Evolutionary conservation across 2,797 vertebrate species (phyloP), one percentile per base, ranked within the genome.

Genomic region (Mormyrops boulengeri): DNA sequence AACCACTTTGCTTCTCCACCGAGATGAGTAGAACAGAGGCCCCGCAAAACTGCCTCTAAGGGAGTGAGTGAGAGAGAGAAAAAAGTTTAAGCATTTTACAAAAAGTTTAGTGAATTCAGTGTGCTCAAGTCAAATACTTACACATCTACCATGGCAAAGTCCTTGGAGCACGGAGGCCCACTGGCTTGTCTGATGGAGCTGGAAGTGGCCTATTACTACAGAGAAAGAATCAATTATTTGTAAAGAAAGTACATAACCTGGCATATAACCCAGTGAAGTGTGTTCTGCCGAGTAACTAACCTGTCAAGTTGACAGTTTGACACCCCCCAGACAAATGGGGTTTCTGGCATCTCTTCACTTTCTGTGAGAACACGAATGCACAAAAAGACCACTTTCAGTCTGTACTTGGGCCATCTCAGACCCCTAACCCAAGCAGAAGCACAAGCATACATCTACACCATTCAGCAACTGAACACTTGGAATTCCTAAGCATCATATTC

Each of bases 131-230:
- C 87, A 85, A 50, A 91, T 11, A 52, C 30, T 52, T n/a, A 87
- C 85, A 52, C 50, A 87, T 52, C 49, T 92, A 94, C 97, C 95
- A 96, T 0, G 97, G 97, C 73, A 97, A 90, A 77, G 93, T 94
- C 87, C 92, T 95, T 22, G 97, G 97, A 8, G 92, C 90, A 53
- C 96, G 93, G 57, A 95, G 92, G 0, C 73, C 73, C 38, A 8
- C 73, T 8, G 73, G 73, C 38, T 19, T 80, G 73, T 80, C 73
- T 8, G 73, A 80, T 7, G 41, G 38, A 44, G 38, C 14, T 9
- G 73, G 90, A 92, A 52, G 93, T 90, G 19, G 92, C 92, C 38
- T 95, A 93, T 89, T 92, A 94, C 90, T 73, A 50, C 1, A 26
- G 55, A 69, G 41, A 22, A 41, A 3, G 26, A 91, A 41, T 66